A percentile compares a stretch with the other conserved stretches of the same genome.
These are phyloP conservation scores for Epinephelus malabaricus DNA, from an alignment of 2,797 vertebrate genomes.

Conservation along the genomic window DNA sequence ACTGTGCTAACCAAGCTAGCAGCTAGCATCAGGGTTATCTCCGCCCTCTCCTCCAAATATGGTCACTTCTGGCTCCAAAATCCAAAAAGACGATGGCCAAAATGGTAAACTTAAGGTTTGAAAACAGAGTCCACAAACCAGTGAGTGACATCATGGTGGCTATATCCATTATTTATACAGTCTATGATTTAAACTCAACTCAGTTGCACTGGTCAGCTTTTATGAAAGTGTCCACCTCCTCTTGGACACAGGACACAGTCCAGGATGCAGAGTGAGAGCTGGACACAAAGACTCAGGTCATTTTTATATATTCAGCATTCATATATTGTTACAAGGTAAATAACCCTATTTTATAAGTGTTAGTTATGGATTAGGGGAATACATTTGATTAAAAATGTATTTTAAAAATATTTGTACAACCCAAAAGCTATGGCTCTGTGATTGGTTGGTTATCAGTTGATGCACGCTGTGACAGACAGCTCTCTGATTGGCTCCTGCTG, in stretches of 20 bases:
- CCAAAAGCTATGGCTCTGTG: not conserved
- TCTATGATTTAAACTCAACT: not conserved
- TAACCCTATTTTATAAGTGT: not conserved
- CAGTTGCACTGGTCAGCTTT: not conserved
- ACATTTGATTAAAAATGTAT: not conserved
- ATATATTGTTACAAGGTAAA: not conserved
- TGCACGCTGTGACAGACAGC: constrained; percentile 20
- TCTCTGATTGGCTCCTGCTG: constrained; percentile 50
- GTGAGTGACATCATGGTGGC: no score
- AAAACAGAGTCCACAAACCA: no score
- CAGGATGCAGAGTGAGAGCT: not conserved
- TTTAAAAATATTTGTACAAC: no score
- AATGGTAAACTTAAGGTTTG: no score
- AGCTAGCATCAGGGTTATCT: no score
- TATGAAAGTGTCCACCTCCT: not conserved
- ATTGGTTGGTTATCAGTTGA: constrained; percentile 42
- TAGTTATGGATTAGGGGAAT: not conserved
- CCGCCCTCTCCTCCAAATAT: no score
- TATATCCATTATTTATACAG: no score
- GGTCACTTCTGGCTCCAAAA: no score
- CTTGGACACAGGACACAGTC: not conserved
- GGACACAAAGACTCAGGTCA: not conserved
- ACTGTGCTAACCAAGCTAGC: no score
- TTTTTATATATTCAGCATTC: not conserved
- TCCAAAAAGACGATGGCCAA: no score